These are phyloP conservation scores for Lepisosteus osseus DNA, from an alignment of 2,113 vertebrate species.

Conservation along the genomic window DNA sequence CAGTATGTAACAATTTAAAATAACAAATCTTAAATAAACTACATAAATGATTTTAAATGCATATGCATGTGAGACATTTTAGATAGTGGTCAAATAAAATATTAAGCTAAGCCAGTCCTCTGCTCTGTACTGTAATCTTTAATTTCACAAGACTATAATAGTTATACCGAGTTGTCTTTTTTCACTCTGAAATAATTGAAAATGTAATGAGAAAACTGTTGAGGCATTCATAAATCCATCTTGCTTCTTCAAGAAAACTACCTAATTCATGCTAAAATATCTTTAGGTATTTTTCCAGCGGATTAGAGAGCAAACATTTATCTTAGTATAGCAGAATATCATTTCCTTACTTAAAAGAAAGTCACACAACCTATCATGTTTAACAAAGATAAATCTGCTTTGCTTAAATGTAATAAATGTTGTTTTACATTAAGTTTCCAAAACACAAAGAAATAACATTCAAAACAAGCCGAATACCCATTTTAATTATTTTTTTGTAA, in stretches of 20 bases:
- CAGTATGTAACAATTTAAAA: neutral
- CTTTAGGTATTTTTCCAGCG: neutral
- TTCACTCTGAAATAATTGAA: constrained; percentile 16
- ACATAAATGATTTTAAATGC: constrained; percentile 4
- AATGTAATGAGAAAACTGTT: constrained; percentile 10
- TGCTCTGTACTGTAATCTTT: constrained; percentile 4
- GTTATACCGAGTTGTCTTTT: neutral
- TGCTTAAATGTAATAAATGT: no score
- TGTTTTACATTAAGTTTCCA: no score
- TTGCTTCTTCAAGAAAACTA: neutral
- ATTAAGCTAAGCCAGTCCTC: neutral
- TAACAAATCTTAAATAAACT: constrained; percentile 7
- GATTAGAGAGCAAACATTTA: no score
- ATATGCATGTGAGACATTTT: neutral
- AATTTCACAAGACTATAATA: neutral
- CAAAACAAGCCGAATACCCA: no score
- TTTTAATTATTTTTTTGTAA: no score
- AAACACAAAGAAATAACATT: no score
- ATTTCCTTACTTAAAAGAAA: no score
- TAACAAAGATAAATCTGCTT: no score
- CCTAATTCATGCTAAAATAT: neutral
- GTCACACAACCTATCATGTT: no score
- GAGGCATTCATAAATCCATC: constrained; percentile 2
- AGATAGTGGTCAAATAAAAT: neutral
- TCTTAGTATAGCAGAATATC: no score